Evolutionary conservation across 2,797 vertebrate species (phyloP), one percentile per base, ranked within the genome.

Genomic region (Sebastes ruberrimus): DNA sequence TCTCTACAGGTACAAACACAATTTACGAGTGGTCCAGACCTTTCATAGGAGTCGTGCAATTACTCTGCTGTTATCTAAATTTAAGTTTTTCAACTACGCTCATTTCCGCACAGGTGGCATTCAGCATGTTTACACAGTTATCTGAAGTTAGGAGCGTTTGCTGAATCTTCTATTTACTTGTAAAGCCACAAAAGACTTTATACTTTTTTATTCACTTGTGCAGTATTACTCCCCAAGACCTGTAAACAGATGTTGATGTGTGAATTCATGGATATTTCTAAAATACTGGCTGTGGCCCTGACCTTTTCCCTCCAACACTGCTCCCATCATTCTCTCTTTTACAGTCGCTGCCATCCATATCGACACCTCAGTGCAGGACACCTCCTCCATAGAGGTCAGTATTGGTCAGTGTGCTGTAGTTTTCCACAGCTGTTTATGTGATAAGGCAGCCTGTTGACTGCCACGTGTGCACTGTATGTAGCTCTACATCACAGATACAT

Each of bases 401-500:
- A 13, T 35, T 69, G 93, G 93, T 96, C 94, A 94, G 5, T 38
- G 28, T 25, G 61, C 56, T 59, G 85, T 88, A 84, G 28, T 90
- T 91, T 90, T 88, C 86, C 90, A 86, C 74, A 69, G 22, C 13
- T 59, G 59, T 53, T 56, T 11, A 25, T 71, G 75, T 61, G 25
- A 61, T 16, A 18, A 38, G 32, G 38, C 59, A 64, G 38, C 69
- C n/a, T 30, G 32, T 20, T 57, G 49, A 60, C 65, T 52, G 69
- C 22, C 55, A 69, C 33, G 18, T 60, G 74, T 74, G 62, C 18
- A 1, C 33, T 20, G 25, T 30, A 14, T 49, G 27, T 10, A 14
- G 30, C 52, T 66, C 57, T 20, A 22, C 32, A 42, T 79, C 53
- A 63, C 30, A 52, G 7, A 61, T 33, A 27, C 49, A 30, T 74